Evolutionary conservation across 2,113 vertebrate genomes (phyloP).

Genomic region (Pygoscelis adeliae): DNA sequence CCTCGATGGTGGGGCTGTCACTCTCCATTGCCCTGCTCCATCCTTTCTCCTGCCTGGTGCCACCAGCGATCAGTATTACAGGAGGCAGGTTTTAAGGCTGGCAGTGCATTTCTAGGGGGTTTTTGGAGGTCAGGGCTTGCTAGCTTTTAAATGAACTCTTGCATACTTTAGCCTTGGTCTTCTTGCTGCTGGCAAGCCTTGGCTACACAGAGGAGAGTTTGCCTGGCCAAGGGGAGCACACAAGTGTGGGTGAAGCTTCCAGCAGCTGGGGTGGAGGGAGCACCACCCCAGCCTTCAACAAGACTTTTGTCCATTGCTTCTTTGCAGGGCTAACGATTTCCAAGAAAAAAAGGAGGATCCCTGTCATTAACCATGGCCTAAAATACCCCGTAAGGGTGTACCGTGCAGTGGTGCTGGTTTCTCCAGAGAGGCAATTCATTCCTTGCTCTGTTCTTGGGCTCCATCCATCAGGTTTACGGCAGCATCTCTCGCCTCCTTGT

Average conservation of each 20-base stretch:
- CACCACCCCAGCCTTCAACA: background rate
- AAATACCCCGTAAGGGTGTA: fast-evolving
- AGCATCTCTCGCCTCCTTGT: background rate
- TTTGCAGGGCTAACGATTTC: no score
- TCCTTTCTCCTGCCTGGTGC: background rate
- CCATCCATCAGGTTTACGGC: background rate
- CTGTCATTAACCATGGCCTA: background rate
- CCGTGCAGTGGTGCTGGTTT: background rate
- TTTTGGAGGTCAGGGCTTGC: background rate
- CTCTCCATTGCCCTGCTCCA: background rate
- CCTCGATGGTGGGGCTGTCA: background rate
- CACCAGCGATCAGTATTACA: fast-evolving
- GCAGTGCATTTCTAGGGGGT: background rate
- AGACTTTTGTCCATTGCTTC: background rate
- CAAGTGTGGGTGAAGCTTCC: background rate
- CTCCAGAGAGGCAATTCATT: background rate
- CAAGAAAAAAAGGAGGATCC: background rate
- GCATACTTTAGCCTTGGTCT: fast-evolving
- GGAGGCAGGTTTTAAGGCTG: background rate
- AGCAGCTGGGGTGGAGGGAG: background rate
- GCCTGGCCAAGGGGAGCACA: fast-evolving
- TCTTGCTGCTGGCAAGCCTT: background rate
- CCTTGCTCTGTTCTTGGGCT: background rate
- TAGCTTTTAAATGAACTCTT: background rate
- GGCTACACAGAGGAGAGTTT: background rate